Base-by-base conservation (phyloP, 2,797 vertebrate genomes). In the Phoeniculus purpureus region DNA sequence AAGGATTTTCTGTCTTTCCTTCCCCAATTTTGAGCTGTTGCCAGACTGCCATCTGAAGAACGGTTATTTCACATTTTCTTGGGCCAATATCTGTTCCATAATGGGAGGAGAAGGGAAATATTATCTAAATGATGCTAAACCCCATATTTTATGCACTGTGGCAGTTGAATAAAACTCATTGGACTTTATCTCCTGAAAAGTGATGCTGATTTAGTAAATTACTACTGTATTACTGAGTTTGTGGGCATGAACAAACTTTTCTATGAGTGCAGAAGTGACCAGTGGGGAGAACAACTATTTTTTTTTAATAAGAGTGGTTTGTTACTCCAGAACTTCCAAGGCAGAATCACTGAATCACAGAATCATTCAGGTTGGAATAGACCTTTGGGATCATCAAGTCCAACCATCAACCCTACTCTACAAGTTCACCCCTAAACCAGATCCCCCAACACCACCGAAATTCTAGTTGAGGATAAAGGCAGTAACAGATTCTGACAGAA, bases 21-120 rank as follows among this genome's bases (percentile, higher is more conserved):
- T 91, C 43, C 32, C 43, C 58, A 72, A 71, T 68, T 65, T 8
- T 92, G 79, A 93, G 55, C 27, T 75, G 72, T 55, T 92, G 58
- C 77, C n/a, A 66, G 56, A 50, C 58, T 78, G 52, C 32, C 73
- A 37, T 58, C 52, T 76, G 73, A 87, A 90, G 54, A 72, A 65
- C 37, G 52, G 67, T 48, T 90, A 75, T 78, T 87, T 90, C 74
- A 87, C 1, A 1, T 23, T 70, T 70, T 73, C 79, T 85, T 68
- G 81, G 76, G 87, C 68, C 85, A 94, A 81, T 90, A 81, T 58
- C 43, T 72, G 48, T 65, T 26, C 66, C 29, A 17, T n/a, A 85
- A 88, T 20, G 26, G 43, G 23, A 80, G 10, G 19, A 72, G 48
- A 86, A 90, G 56, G 50, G 34, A 81, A 94, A 48, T 45, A 55